phyloP scores from a whole-genome alignment of 2,797 vertebrate species.

The Oreortyx pictus region DNA sequence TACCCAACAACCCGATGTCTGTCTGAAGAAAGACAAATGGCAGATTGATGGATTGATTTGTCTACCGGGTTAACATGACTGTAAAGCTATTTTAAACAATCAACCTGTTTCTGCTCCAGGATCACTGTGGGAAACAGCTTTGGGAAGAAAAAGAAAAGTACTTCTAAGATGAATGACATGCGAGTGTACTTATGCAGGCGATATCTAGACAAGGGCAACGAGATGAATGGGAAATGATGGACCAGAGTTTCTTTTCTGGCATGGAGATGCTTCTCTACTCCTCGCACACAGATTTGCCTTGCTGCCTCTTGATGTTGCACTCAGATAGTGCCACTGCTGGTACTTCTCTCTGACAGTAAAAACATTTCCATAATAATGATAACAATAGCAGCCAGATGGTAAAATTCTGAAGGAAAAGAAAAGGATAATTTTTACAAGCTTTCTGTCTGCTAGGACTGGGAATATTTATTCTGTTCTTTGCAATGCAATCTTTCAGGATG shows the following conservation, averaged over 20 bases:
- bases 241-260: background rate
- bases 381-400: accelerated
- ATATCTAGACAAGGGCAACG: constrained; percentile 9
- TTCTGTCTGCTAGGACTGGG: background rate
- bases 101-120: background rate
- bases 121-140: background rate
- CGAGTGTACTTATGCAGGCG: constrained; percentile 19
- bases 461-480: background rate
- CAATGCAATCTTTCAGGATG: background rate
- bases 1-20: background rate
- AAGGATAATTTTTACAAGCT: background rate
- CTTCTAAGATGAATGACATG: constrained; percentile 18
- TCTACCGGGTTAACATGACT: background rate
- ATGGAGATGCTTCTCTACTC: background rate
- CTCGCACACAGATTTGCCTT: background rate
- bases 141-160: background rate
- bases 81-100: background rate
- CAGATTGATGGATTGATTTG: background rate
- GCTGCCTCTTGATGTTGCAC: background rate
- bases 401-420: background rate
- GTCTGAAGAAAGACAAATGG: constrained; percentile 12
- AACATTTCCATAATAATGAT: background rate
- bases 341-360: background rate
- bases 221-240: background rate
- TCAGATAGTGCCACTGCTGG: background rate